These are phyloP conservation scores for Micrasema minimum DNA, from an alignment of 1,140 invertebrate species.

Conservation along the genomic window DNA sequence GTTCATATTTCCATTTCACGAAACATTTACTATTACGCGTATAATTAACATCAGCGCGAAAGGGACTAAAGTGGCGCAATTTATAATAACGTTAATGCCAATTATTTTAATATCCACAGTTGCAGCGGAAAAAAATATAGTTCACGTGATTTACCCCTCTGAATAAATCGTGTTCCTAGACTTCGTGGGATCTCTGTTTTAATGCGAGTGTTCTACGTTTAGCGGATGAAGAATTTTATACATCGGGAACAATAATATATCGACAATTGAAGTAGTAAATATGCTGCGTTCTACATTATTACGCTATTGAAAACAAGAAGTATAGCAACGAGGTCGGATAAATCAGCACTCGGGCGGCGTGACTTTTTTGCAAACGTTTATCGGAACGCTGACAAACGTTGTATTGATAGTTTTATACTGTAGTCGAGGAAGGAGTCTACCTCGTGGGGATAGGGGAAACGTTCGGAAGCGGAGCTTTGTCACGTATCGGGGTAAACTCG, in stretches of 20 bases:
- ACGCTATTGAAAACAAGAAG: slow-evolving; percentile 20
- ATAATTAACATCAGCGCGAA: too few species aligned
- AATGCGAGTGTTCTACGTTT: neutral
- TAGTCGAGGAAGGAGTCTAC: neutral
- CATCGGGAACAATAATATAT: slow-evolving; percentile 17
- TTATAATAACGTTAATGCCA: too few species aligned
- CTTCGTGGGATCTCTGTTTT: too few species aligned
- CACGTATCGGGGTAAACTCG: slow-evolving; percentile 52
- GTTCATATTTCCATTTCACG: slow-evolving; percentile 19
- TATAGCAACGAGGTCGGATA: slow-evolving; percentile 20
- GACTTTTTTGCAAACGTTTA: slow-evolving; percentile 17
- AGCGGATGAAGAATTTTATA: neutral
- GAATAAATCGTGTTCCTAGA: too few species aligned
- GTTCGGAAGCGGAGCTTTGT: slow-evolving; percentile 40
- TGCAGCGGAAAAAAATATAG: too few species aligned
- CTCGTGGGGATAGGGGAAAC: slow-evolving; percentile 16
- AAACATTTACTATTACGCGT: neutral
- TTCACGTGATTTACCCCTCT: too few species aligned
- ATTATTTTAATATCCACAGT: too few species aligned
- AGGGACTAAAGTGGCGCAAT: too few species aligned
- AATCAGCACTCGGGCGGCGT: neutral
- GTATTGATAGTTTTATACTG: slow-evolving; percentile 23
- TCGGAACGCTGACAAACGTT: slow-evolving; percentile 20
- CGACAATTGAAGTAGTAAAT: slow-evolving; percentile 22
- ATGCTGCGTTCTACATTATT: slow-evolving; percentile 19